phyloP scores from a whole-genome alignment of 2,113 vertebrate species.

The Eleginops maclovinus region DNA sequence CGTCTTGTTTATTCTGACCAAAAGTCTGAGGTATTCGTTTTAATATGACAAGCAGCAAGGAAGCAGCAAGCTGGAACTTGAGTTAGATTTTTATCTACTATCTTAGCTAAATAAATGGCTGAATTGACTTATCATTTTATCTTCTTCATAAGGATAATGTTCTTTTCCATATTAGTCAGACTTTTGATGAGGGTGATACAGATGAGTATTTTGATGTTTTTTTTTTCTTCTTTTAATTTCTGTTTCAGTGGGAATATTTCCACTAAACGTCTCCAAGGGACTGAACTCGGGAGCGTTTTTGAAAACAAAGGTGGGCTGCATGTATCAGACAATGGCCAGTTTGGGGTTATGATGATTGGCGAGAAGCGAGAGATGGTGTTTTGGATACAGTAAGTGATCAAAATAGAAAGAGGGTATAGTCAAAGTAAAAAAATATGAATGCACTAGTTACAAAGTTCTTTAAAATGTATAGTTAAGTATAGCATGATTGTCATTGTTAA shows the following conservation, averaged over 20 bases:
- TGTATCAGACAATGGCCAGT: conserved; percentile 85
- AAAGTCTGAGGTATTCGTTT: neutral
- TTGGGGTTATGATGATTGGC: conserved; percentile 88
- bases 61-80: too few relatives aligned
- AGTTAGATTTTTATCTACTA: too few relatives aligned
- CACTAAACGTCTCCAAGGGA: conserved; percentile 21
- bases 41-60: too few relatives aligned
- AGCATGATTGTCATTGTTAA: neutral
- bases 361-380: conserved; percentile 81
- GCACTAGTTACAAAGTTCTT: neutral
- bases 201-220: neutral
- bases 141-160: neutral
- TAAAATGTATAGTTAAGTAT: too few relatives aligned
- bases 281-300: conserved; percentile 73
- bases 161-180: neutral
- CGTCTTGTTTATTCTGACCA: neutral
- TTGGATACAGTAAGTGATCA: conserved; percentile 90
- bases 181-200: neutral
- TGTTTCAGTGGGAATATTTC: conserved; percentile 31
- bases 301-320: conserved; percentile 88
- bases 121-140: neutral
- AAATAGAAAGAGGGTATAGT: neutral
- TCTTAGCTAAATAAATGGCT: too few relatives aligned
- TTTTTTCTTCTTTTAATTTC: neutral
- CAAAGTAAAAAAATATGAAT: neutral